Evolutionary conservation across 1,140 invertebrate genomes (phyloP), one percentile per base, ranked within the genome.

Genomic region (Frieseomelitta varia): DNA sequence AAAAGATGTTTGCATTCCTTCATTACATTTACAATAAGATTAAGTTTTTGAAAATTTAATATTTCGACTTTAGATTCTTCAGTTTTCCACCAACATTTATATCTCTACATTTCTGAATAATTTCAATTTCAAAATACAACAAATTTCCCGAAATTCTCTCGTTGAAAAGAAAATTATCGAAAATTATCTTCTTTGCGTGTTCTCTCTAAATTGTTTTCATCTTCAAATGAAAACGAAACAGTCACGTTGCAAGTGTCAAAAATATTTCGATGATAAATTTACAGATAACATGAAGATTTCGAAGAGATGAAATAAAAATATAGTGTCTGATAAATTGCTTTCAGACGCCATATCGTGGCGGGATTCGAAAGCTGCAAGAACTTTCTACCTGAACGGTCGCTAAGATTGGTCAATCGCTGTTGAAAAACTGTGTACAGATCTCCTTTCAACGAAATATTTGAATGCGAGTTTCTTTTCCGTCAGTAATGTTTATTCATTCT

Each of bases 321-420:
- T 19, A 21, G 2, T 71, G 24, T 47, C 12, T 17, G 72, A 73
- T 30, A 55, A 30, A 34, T 74, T 74, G 72, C 72, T 56, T 34
- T 56, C 72, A 34, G 53, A 74, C 72, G 72, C 72, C 72, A 21
- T 74, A 34, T 56, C 10, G 72, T 74, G 72, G 72, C 72, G 30
- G 30, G 27, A 74, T 34, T 74, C 72, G 51, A 74, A 74, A 74
- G 53, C 72, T 74, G 19, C 15, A 74, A 74, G 72, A 74, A 74
- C 72, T 56, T 56, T 74, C 72, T 56, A 56, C 53, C 27, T 21
- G 53, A 21, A 30, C 53, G 12, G 72, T 74, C 72, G 72, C 72
- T 74, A 74, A 74, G 17, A 74, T 74, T 56, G 72, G 12, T 56
- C 21, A 27, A 69, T 69, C 24, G 34, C 34, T 21, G 34, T 69